These are phyloP conservation scores for Odontamblyopus lacepedii DNA, from an alignment of 2,797 vertebrate genomes.

Conservation along the genomic window DNA sequence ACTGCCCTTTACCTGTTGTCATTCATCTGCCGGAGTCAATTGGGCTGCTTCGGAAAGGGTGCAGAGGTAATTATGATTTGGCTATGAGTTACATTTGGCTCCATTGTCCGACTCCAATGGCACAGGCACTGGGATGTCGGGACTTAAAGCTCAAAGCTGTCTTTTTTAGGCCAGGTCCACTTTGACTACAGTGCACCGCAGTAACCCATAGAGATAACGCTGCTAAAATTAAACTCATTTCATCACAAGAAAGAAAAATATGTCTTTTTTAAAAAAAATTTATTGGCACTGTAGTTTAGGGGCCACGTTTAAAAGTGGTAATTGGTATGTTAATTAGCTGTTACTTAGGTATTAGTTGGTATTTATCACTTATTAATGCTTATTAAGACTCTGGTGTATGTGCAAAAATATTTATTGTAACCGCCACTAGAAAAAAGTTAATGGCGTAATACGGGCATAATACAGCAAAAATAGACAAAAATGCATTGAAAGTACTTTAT, in stretches of 20 bases:
- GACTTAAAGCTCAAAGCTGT: conserved; percentile 55
- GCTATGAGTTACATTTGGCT: conserved; percentile 65
- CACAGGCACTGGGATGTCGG: conserved; percentile 51
- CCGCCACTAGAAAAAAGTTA: too few relatives aligned
- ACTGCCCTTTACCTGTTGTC: conserved; percentile 71
- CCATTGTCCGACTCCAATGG: conserved; percentile 58
- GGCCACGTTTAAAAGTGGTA: too few relatives aligned
- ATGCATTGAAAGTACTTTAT: too few relatives aligned
- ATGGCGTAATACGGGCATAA: too few relatives aligned
- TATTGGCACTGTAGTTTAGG: too few relatives aligned
- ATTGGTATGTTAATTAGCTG: too few relatives aligned
- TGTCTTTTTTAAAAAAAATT: background rate
- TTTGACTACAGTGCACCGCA: conserved; percentile 58
- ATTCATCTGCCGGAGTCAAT: conserved; percentile 72
- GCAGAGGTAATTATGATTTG: conserved; percentile 75
- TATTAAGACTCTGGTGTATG: too few relatives aligned
- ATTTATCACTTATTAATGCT: background rate
- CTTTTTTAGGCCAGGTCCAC: conserved; percentile 57
- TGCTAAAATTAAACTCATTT: conserved; percentile 64
- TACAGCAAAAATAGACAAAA: too few relatives aligned
- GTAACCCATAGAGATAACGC: conserved; percentile 54
- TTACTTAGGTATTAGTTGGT: too few relatives aligned
- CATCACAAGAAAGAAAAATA: conserved; percentile 36
- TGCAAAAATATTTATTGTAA: too few relatives aligned
- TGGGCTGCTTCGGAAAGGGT: conserved; percentile 65